A percentile compares a stretch with the other conserved stretches of the same genome.
phyloP scores from a whole-genome alignment of 2,888 invertebrate species.

The Blera fallax region DNA sequence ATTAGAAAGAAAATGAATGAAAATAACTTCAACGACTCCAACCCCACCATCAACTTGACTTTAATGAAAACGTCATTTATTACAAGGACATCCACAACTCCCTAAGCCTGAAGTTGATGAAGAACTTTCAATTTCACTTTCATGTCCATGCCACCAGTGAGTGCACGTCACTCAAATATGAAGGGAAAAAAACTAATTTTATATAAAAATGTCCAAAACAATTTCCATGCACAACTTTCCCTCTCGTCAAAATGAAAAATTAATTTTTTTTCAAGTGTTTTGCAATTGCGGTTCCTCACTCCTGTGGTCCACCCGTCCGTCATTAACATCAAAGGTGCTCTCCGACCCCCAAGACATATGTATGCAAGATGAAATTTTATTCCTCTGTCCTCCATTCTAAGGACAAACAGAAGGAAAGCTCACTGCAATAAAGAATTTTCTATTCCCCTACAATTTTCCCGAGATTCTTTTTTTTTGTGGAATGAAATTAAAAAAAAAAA shows the following conservation, averaged over 20 bases:
- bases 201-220: constrained; percentile 5
- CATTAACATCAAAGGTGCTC: neutral
- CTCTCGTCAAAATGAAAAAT: constrained; percentile 1
- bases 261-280: constrained; percentile 38
- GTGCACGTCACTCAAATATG: neutral
- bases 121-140: constrained; percentile 6
- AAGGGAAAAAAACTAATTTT: neutral
- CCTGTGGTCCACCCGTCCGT: neutral
- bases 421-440: neutral
- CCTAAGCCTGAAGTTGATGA: neutral
- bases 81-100: neutral
- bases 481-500: neutral
- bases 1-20: neutral
- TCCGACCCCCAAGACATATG: neutral
- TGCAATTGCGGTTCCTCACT: constrained; percentile 9
- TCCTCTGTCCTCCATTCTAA: neutral
- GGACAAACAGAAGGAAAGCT: neutral
- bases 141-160: neutral
- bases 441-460: neutral
- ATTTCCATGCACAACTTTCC: neutral
- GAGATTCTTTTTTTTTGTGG: too few species aligned
- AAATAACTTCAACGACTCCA: neutral
- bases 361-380: neutral
- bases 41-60: neutral
- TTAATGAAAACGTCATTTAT: constrained; percentile 7